A percentile compares a stretch with the other conserved stretches of the same genome.
Conservation (phyloP, 2,797 vertebrate genomes). For the Otolemur crassicaudatus region DNA sequence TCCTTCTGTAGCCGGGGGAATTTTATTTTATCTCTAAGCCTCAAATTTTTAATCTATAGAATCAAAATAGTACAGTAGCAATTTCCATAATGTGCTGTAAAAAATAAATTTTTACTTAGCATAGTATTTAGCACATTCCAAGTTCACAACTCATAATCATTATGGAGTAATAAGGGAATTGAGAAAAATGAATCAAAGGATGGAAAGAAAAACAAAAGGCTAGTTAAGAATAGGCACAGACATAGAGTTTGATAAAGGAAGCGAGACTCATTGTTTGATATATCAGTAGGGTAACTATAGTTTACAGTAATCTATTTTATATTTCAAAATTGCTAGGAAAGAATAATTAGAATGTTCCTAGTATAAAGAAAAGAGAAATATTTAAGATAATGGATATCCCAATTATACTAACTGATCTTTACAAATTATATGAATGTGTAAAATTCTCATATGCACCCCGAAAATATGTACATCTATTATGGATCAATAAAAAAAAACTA, state of each 20-base stretch:
- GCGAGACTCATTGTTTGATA: not conserved
- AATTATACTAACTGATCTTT: not conserved
- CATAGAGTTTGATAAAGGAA: not conserved
- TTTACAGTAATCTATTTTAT: not conserved
- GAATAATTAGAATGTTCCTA: not conserved
- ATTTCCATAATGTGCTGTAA: not conserved
- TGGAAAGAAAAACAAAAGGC: not conserved
- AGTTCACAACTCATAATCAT: not conserved
- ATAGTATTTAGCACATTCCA: not conserved
- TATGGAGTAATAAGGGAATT: not conserved
- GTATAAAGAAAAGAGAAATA: not conserved
- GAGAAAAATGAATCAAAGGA: not conserved
- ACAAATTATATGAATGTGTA: not conserved
- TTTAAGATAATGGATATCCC: not conserved
- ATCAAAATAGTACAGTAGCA: not conserved
- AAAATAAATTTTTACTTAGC: not conserved
- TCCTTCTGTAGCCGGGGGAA: not conserved
- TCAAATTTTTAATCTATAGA: constrained; percentile 10
- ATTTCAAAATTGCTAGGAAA: not conserved
- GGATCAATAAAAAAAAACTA: not conserved
- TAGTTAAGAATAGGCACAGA: not conserved
- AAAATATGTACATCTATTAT: not conserved
- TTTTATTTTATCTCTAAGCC: constrained; percentile 8
- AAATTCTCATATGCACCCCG: not conserved
- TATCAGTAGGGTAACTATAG: not conserved